Base-by-base conservation (phyloP, 2,888 invertebrate genomes). In the Hermaeophaga mercurialis region DNA sequence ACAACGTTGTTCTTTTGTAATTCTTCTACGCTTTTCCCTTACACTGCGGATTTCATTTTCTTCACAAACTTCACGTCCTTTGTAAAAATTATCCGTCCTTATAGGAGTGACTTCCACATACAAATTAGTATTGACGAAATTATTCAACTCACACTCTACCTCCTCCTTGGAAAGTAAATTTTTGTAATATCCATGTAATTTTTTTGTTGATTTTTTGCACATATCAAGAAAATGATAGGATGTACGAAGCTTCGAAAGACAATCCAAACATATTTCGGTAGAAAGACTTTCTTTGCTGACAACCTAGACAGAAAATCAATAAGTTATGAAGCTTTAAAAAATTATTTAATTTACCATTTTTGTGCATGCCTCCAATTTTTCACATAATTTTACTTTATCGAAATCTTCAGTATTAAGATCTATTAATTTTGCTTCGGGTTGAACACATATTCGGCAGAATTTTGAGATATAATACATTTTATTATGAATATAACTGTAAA, bases 241-340 rank as follows among this genome's bases (percentile, higher is more conserved):
- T 19, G 75, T 69, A 54, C 77, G 62, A 46, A 78, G 63, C 63
- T 77, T 77, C 47, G 71, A 67, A 14, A 77, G 66, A 58, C 78
- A 78, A 45, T 74, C 73, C 48, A 70, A 62, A 62, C 78, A 78
- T 54, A 78, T 77, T 58, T 73, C 71, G 22, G 71, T 70, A 14
- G 76, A 75, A 45, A 74, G 63, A 64, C 68, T 72, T 64, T 76
- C 76, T 63, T 69, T 69, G 58, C 63, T 70, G 59, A 76, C 70
- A 62, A 73, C 73, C 77, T 78, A 68, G 68, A 68, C 63, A 70
- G 68, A 74, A 73, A 76, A 76, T 75, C 75, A 75, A 76, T 76
- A 76, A 68, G 69, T 72, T 69, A 71, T 61, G 58, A 56, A 65
- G 49, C 62, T 64, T 65, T 48, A 38, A 48, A 48, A 38, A 1